Base-by-base conservation (phyloP, 2,113 vertebrate genomes). In the Hassar affinis region DNA sequence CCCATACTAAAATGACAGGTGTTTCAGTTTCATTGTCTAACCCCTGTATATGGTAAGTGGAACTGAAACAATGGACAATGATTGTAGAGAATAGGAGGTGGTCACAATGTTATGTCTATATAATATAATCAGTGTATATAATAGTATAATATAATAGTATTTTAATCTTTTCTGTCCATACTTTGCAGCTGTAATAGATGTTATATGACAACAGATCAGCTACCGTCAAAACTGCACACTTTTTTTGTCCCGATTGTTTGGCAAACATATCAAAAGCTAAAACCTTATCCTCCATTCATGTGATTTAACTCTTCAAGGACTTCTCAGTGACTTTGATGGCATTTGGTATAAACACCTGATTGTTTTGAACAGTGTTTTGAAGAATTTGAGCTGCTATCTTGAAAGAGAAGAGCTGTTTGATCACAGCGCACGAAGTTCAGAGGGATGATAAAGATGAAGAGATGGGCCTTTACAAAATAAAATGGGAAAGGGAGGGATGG, bases 321-420 rank as follows among this genome's bases (percentile, higher is more conserved):
- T 82, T 84, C 68, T 69, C 6, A n/a, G 42, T 86, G 22, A 84
- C 88, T 91, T 89, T 89, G 85, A 91, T 89, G 85, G 64, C 78
- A 86, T 90, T 87, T 82, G 68, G 84, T 80, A 81, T 62, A 80
- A 90, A 85, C 62, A 85, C 85, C 77, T 83, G 85, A 89, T 89
- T 80, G 85, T 88, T 87, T 89, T 86, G 79, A 88, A 88, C 84
- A 82, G 85, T 84, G 72, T 79, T 71, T 88, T 86, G 84, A 64
- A 81, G 75, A 52, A 61, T 61, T 42, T 38, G 79, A 17, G 78
- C 89, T 80, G 75, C 85, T 61, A 84, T 85, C 79, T 81, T 88
- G 54, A 89, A 88, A 91, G 61, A 87, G 56, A 54, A 91, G 56
- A 87, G 56, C 54, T 49, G 82, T 88, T 89, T 89, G 87, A 90